Evolutionary conservation across 1,140 invertebrate genomes (phyloP).

Genomic region (Formica selysi): DNA sequence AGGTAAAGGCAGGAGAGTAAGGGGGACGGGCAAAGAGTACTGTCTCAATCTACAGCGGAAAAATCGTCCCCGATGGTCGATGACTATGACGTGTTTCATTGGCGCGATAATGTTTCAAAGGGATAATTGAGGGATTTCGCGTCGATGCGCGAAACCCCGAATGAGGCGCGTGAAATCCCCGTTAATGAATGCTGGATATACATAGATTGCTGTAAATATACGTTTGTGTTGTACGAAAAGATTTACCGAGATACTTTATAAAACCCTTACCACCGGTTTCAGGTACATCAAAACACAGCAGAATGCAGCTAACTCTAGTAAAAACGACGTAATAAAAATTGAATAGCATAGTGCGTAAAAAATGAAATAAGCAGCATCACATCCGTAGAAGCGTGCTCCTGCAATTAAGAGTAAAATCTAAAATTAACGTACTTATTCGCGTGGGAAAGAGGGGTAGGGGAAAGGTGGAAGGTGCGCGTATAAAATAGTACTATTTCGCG

Average conservation of each 20-base stretch:
- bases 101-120: background rate
- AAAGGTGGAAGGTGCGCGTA: background rate
- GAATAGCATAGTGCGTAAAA: background rate
- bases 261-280: slow-evolving; percentile 62
- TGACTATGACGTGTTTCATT: background rate
- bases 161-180: background rate
- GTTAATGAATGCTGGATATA: slow-evolving; percentile 18
- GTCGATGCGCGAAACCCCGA: background rate
- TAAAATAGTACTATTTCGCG: slow-evolving; percentile 18
- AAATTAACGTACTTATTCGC: slow-evolving; percentile 9
- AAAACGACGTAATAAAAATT: slow-evolving; percentile 32
- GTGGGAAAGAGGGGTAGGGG: too few species aligned
- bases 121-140: background rate
- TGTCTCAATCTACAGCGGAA: slow-evolving; percentile 19
- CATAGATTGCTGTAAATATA: slow-evolving; percentile 13
- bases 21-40: slow-evolving; percentile 39
- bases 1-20: slow-evolving; percentile 27
- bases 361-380: slow-evolving; percentile 10
- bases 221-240: slow-evolving; percentile 6
- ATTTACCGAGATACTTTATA: slow-evolving; percentile 37
- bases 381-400: background rate
- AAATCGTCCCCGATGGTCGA: slow-evolving; percentile 11
- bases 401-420: background rate
- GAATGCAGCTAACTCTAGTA: slow-evolving; percentile 1
- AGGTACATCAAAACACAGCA: slow-evolving; percentile 61